A percentile compares a stretch with the other conserved stretches of the same genome.
These are phyloP conservation scores for Agrochola litura DNA, from an alignment of 2,888 invertebrate genomes.

Conservation along the genomic window DNA sequence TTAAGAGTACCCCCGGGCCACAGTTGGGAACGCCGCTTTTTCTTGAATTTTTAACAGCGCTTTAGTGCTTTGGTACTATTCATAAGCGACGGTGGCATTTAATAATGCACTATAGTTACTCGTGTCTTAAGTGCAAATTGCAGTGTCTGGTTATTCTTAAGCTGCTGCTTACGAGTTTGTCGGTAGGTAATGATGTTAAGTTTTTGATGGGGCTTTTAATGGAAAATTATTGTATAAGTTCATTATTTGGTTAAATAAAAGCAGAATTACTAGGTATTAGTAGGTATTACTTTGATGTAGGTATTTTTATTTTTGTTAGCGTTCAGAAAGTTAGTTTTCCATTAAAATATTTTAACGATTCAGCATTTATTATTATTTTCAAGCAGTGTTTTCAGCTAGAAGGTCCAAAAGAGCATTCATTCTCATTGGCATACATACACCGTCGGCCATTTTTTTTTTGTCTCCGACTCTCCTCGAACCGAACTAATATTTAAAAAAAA, in stretches of 20 bases:
- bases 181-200: conserved; percentile 49
- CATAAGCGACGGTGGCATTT: conserved; percentile 65
- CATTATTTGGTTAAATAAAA: conserved; percentile 15
- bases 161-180: conserved; percentile 38
- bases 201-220: conserved; percentile 44
- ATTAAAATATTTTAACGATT: background rate
- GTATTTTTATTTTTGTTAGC: background rate
- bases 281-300: background rate
- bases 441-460: background rate
- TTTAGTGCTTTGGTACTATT: conserved; percentile 75
- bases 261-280: background rate
- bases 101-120: conserved; percentile 58
- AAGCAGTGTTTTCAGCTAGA: background rate
- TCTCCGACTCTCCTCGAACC: background rate
- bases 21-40: conserved; percentile 81
- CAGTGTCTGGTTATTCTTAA: conserved; percentile 39
- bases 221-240: conserved; percentile 22
- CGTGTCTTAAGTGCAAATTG: conserved; percentile 55
- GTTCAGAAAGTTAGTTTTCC: background rate
- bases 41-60: conserved; percentile 85
- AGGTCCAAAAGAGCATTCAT: background rate
- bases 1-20: conserved; percentile 81
- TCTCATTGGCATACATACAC: background rate
- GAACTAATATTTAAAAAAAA: no score
- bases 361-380: background rate